Percentiles rank a stretch among this genome's conserved stretches.
phyloP scores from a whole-genome alignment of 2,113 vertebrate species.

The Paramisgurnus dabryanus region DNA sequence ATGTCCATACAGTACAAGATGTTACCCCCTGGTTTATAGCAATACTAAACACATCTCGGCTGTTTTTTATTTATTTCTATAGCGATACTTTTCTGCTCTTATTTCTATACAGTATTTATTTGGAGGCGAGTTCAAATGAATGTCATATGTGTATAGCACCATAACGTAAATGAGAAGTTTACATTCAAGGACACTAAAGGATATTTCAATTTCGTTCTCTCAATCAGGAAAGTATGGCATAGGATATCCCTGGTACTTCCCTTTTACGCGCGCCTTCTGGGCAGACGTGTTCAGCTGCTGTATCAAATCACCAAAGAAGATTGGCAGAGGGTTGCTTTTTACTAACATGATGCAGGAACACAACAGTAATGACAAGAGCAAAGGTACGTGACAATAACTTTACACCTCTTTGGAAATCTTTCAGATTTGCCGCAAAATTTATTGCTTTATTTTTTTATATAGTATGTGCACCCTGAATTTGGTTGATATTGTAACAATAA shows the following conservation, averaged over 20 bases:
- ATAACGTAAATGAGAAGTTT: too few relatives aligned
- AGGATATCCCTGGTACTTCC: constrained; percentile 91
- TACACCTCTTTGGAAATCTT: neutral
- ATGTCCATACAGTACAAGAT: too few relatives aligned
- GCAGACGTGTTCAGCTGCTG: constrained; percentile 70
- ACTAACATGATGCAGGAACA: constrained; percentile 83
- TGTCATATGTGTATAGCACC: too few relatives aligned
- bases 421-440: neutral
- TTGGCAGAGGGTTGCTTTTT: constrained; percentile 75
- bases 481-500: neutral
- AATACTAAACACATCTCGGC: too few relatives aligned
- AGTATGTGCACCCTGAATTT: too few relatives aligned
- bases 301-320: constrained; percentile 62
- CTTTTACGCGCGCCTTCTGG: constrained; percentile 90
- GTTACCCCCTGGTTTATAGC: too few relatives aligned
- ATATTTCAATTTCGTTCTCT: neutral
- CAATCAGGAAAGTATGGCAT: constrained; percentile 89
- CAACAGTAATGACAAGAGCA: constrained; percentile 54
- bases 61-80: too few relatives aligned
- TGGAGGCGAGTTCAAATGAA: too few relatives aligned
- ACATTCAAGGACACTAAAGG: neutral
- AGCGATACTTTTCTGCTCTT: too few relatives aligned
- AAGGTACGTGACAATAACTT: constrained; percentile 61
- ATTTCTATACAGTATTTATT: too few relatives aligned
- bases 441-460: too few relatives aligned